Conservation (phyloP, 2,888 invertebrate species). For the Chrysomela aeneicollis region DNA sequence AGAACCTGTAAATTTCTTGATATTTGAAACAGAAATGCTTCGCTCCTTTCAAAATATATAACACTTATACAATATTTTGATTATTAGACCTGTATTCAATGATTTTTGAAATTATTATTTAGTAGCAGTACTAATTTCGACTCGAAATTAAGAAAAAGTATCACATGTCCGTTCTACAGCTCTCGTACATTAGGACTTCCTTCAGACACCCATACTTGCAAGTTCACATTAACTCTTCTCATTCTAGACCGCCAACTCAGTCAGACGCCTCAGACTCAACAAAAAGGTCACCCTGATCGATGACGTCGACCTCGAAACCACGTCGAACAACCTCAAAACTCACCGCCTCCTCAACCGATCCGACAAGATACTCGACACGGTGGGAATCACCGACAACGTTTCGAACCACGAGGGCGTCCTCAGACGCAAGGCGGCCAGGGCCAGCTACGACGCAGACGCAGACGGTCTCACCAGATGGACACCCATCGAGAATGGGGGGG, state of each 20-base stretch:
- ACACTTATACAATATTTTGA: no score
- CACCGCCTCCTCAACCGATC: constrained; percentile 67
- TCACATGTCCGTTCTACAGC: no score
- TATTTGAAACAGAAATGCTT: no score
- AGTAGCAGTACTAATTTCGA: no score
- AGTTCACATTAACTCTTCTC: constrained; percentile 21
- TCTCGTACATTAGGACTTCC: no score
- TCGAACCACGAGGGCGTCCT: constrained; percentile 32
- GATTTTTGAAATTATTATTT: no score
- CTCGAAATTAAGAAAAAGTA: no score
- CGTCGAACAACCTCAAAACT: constrained; percentile 66
- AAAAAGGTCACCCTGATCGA: constrained; percentile 69
- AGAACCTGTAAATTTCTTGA: no score
- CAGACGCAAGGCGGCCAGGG: constrained; percentile 60
- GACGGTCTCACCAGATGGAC: constrained; percentile 65
- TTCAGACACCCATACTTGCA: not conserved
- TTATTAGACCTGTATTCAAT: no score
- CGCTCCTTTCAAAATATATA: no score
- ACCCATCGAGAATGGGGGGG: constrained; percentile 62
- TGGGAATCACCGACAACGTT: constrained; percentile 67
- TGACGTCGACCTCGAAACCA: constrained; percentile 71
- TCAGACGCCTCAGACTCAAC: constrained; percentile 69
- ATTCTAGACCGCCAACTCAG: constrained; percentile 68
- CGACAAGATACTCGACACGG: constrained; percentile 71
- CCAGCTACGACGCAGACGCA: constrained; percentile 46